Conservation (phyloP, 23 tunicate species). For the Diplosoma virens region DNA sequence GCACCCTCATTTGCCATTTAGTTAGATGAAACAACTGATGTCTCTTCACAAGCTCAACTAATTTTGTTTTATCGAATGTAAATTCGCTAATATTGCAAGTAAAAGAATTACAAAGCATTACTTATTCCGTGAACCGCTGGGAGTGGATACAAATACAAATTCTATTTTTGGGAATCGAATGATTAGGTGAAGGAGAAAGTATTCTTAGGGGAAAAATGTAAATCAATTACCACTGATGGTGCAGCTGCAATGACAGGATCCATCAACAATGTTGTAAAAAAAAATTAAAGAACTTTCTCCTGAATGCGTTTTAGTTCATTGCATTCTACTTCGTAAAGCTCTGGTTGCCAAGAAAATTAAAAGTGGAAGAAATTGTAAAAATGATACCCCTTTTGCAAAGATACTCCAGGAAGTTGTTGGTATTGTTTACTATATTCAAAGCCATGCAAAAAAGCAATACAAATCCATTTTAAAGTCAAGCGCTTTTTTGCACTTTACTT, state of each 20-base stretch:
- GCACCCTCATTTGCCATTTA: slow-evolving; percentile 19
- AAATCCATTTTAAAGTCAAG: too few species aligned
- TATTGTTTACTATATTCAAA: slow-evolving; percentile 24
- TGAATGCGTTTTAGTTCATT: slow-evolving; percentile 17
- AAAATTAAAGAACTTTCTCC: slow-evolving; percentile 7
- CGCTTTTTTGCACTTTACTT: too few species aligned
- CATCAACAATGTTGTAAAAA: slow-evolving; percentile 10
- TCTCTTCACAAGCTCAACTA: slow-evolving; percentile 6
- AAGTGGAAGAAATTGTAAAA: slow-evolving; percentile 10
- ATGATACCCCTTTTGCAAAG: slow-evolving; percentile 17
- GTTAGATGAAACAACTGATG: slow-evolving; percentile 19
- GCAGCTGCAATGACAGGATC: slow-evolving; percentile 28
- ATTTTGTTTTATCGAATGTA: slow-evolving; percentile 5
- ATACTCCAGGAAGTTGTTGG: slow-evolving; percentile 26
- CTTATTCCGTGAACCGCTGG: slow-evolving; percentile 24
- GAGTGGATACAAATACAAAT: slow-evolving; percentile 10
- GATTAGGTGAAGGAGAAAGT: slow-evolving; percentile 22
- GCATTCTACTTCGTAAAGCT: slow-evolving; percentile 23
- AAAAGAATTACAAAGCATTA: slow-evolving; percentile 22
- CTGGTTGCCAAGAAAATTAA: slow-evolving; percentile 11
- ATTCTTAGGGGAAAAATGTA: slow-evolving; percentile 15
- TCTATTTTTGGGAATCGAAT: slow-evolving; percentile 28
- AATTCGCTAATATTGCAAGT: neutral
- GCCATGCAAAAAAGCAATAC: slow-evolving; percentile 9
- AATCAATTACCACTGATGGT: slow-evolving; percentile 26